Conservation (phyloP, 2,797 vertebrate genomes). For the Trichosurus vulpecula region DNA sequence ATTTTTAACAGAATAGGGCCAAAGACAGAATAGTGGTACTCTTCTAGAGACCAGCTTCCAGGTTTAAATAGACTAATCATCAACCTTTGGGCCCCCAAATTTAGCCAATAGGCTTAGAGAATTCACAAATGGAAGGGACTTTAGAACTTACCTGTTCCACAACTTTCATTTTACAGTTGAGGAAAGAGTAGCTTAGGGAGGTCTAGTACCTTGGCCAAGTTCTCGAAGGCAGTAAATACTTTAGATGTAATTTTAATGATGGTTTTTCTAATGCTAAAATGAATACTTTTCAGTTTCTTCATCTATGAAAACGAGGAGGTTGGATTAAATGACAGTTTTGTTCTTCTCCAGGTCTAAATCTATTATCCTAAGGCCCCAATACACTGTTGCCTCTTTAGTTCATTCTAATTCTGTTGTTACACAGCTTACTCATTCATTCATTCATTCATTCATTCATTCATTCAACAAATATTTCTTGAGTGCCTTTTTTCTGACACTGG, state of each 20-base stretch:
- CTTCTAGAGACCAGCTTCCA: background rate
- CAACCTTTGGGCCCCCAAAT: background rate
- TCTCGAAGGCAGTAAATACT: background rate
- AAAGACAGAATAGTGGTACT: background rate
- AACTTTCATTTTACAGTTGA: background rate
- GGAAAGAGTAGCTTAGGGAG: background rate
- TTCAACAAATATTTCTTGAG: constrained; percentile 24
- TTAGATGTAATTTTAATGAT: background rate
- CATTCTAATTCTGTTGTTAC: background rate
- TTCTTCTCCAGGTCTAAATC: background rate
- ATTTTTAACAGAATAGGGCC: background rate
- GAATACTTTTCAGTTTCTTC: background rate
- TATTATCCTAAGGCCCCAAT: background rate
- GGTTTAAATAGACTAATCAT: background rate
- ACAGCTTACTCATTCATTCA: background rate
- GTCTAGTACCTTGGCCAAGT: background rate
- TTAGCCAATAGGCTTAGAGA: background rate
- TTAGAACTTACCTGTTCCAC: background rate
- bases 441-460: background rate
- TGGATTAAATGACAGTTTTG: background rate
- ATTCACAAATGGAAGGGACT: background rate
- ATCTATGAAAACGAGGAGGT: background rate
- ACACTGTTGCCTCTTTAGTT: background rate
- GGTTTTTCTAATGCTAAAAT: background rate
- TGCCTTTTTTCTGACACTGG: background rate